These are phyloP conservation scores for Paradoxurus hermaphroditus DNA, from an alignment of 2,113 vertebrate species.

Conservation along the genomic window DNA sequence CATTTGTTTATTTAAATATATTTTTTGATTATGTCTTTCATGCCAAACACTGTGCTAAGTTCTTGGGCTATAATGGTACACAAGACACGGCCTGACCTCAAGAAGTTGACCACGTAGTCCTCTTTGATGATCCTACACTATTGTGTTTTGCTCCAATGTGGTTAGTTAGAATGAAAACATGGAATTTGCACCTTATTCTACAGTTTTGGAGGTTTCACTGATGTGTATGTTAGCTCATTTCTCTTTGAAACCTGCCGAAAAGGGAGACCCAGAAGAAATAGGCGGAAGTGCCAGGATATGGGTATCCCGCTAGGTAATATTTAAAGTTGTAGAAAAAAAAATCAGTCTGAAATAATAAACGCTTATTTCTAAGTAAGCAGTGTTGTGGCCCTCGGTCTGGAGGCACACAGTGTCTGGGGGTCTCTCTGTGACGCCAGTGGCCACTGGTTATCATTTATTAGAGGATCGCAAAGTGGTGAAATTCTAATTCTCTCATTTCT, in stretches of 20 bases:
- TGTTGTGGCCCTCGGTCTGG: neutral
- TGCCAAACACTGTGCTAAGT: neutral
- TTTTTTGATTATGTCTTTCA: neutral
- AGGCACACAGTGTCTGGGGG: neutral
- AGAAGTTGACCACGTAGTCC: neutral
- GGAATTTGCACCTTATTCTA: neutral
- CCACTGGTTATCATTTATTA: too few relatives aligned
- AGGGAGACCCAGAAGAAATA: neutral
- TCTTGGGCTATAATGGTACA: neutral
- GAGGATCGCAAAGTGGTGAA: neutral
- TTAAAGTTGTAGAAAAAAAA: neutral
- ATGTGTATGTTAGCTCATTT: neutral
- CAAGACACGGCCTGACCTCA: neutral
- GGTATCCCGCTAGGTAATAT: neutral
- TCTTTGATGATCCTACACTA: rapidly evolving
- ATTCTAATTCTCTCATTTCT: neutral
- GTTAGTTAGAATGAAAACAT: neutral
- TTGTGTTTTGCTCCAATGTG: neutral
- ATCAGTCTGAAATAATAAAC: neutral
- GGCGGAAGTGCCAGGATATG: neutral
- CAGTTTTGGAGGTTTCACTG: neutral
- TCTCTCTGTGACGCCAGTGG: neutral
- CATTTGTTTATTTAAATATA: neutral
- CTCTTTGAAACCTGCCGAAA: neutral
- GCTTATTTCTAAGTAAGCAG: neutral